phyloP scores from a whole-genome alignment of 2,888 invertebrate species.

The Acleris sparsana region DNA sequence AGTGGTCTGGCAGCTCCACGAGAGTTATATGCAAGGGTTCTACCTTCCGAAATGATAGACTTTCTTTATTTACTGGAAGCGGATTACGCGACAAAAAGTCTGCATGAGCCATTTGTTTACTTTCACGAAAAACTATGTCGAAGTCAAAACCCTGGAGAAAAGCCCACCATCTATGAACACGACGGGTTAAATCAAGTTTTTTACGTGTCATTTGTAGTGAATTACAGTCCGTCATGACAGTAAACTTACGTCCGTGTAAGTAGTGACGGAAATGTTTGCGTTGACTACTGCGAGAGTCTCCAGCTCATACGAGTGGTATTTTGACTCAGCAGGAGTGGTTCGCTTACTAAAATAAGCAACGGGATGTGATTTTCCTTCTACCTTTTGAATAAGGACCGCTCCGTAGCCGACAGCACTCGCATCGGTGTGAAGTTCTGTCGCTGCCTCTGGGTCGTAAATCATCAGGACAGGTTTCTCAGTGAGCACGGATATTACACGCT shows the following conservation, averaged over 20 bases:
- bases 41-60: background rate
- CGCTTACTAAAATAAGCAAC: slow-evolving; percentile 10
- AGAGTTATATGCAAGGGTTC: background rate
- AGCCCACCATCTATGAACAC: slow-evolving; percentile 4
- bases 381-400: slow-evolving; percentile 4
- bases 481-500: too few relatives aligned
- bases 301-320: background rate
- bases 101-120: background rate
- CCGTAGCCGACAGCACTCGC: slow-evolving; percentile 9
- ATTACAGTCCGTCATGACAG: slow-evolving; percentile 3
- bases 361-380: background rate
- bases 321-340: slow-evolving; percentile 9
- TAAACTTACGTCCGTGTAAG: background rate
- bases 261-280: slow-evolving; percentile 7
- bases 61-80: too few relatives aligned
- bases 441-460: slow-evolving; percentile 5
- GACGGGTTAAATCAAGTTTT: background rate
- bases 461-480: slow-evolving; percentile 2
- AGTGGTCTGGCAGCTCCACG: background rate
- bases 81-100: too few relatives aligned
- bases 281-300: slow-evolving; percentile 9
- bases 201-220: background rate
- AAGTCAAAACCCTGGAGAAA: slow-evolving; percentile 8
- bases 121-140: background rate
- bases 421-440: background rate